phyloP scores from a whole-genome alignment of 2,113 vertebrate genomes.

The Hypocryptadius cinnamomeus region DNA sequence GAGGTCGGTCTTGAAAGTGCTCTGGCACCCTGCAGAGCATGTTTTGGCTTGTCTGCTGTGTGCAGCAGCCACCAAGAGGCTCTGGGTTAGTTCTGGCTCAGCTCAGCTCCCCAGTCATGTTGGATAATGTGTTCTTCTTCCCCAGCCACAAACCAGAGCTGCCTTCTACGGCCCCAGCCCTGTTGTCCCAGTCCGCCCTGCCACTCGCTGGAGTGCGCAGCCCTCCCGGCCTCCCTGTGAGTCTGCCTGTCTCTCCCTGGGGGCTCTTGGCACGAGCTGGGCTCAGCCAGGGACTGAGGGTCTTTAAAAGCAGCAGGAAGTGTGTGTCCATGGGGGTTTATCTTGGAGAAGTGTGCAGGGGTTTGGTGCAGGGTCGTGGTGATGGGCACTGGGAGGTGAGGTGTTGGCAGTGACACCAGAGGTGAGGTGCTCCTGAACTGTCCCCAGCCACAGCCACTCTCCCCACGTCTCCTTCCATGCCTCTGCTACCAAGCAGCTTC shows the following conservation, averaged over 20 bases:
- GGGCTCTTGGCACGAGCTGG: accelerated
- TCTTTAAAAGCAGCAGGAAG: not conserved
- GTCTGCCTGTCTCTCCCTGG: not conserved
- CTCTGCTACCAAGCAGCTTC: not conserved
- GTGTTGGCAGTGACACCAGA: not conserved
- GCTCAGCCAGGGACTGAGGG: not conserved
- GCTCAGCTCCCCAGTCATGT: not conserved
- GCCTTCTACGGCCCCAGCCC: conserved; percentile 78
- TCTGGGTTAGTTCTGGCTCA: not conserved
- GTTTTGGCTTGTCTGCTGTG: not conserved
- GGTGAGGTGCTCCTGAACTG: not conserved
- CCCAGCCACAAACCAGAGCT: conserved; percentile 75
- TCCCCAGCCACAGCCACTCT: not conserved
- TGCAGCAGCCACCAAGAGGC: not conserved
- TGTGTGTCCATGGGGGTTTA: accelerated
- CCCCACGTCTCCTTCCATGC: accelerated
- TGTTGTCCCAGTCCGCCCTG: conserved; percentile 68
- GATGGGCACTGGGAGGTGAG: not conserved
- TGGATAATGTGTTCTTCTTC: not conserved
- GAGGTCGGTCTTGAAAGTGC: accelerated
- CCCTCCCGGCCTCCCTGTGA: conserved; percentile 79
- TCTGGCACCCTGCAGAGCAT: accelerated
- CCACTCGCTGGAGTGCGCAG: conserved; percentile 82
- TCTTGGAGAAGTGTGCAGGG: accelerated
- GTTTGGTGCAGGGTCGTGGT: not conserved